phyloP scores from a whole-genome alignment of 2,888 invertebrate genomes.

The Deroplatys truncata region DNA sequence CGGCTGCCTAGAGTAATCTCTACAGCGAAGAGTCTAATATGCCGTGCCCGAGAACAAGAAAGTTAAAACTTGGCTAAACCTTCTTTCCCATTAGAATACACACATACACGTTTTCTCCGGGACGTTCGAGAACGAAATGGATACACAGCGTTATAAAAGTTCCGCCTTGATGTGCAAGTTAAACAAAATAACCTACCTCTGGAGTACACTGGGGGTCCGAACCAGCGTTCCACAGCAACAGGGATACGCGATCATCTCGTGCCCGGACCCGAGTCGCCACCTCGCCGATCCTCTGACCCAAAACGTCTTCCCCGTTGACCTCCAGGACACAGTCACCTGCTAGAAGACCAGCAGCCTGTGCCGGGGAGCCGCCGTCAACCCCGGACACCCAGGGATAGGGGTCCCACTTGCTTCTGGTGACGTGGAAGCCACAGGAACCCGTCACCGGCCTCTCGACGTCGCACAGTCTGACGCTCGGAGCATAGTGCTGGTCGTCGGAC shows the following conservation, averaged over 20 bases:
- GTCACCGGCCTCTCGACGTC: constrained; percentile 57
- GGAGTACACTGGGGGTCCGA: constrained; percentile 32
- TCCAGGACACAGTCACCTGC: constrained; percentile 70
- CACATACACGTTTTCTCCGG: no score
- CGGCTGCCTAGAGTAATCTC: no score
- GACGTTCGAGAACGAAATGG: no score
- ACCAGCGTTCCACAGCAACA: constrained; percentile 37
- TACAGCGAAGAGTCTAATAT: no score
- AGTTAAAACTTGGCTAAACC: no score
- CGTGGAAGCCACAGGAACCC: constrained; percentile 64
- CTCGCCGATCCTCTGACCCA: constrained; percentile 53
- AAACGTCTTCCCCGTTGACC: constrained; percentile 55
- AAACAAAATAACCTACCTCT: constrained; percentile 34
- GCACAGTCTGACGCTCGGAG: constrained; percentile 31
- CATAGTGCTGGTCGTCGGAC: background rate
- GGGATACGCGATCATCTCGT: constrained; percentile 32
- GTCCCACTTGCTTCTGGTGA: constrained; percentile 74
- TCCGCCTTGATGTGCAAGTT: no score
- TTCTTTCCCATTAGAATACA: no score
- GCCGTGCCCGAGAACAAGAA: no score
- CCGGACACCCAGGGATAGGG: constrained; percentile 76
- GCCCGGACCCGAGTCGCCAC: constrained; percentile 45
- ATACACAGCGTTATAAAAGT: no score
- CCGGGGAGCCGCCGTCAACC: constrained; percentile 59
- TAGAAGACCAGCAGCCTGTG: constrained; percentile 59